phyloP scores from a whole-genome alignment of 1,140 invertebrate species.

The Bombus turneri region DNA sequence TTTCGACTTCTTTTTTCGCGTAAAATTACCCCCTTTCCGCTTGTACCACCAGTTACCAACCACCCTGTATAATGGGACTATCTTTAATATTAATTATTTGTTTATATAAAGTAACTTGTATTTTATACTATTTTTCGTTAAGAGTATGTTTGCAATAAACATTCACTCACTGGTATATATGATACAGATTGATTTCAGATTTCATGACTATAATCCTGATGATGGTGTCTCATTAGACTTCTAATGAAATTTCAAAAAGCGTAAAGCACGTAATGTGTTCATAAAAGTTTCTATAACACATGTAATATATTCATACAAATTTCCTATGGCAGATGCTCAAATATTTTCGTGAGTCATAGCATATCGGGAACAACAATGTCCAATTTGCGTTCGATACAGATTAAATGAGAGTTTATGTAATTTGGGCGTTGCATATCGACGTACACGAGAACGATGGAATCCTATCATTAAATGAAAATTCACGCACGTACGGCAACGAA shows the following conservation, averaged over 20 bases:
- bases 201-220: not conserved
- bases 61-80: too few relatives aligned
- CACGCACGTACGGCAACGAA: not conserved
- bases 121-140: too few relatives aligned
- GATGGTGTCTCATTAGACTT: not conserved
- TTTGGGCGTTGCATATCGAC: slow-evolving; percentile 14
- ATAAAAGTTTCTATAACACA: too few relatives aligned
- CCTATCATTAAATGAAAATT: slow-evolving; percentile 37
- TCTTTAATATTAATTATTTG: too few relatives aligned
- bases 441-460: not conserved
- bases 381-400: slow-evolving; percentile 9
- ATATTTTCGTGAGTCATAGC: not conserved
- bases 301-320: not conserved
- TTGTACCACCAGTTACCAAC: too few relatives aligned
- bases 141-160: too few relatives aligned
- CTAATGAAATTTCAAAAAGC: not conserved
- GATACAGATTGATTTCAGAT: not conserved
- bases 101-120: too few relatives aligned
- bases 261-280: too few relatives aligned
- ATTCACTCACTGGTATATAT: too few relatives aligned
- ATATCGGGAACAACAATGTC: slow-evolving; percentile 8
- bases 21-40: too few relatives aligned
- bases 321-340: not conserved
- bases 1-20: too few relatives aligned
- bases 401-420: slow-evolving; percentile 32